Conservation (phyloP, 2,797 vertebrate genomes). For the Molossus alvarezi region DNA sequence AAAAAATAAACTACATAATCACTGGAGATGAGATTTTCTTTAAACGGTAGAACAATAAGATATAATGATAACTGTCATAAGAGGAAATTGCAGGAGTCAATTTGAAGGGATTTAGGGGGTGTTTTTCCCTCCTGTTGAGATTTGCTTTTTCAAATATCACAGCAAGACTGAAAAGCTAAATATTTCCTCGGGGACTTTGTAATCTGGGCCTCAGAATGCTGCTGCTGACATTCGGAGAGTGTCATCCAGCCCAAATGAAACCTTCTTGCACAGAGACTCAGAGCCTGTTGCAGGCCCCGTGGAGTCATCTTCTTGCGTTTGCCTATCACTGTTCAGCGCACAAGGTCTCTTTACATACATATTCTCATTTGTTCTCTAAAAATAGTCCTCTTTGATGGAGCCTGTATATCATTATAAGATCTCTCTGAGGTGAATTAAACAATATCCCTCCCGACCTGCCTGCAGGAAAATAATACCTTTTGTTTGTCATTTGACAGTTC, state of each 20-base stretch:
- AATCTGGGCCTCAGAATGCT: not conserved
- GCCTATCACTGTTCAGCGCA: not conserved
- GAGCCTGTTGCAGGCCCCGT: accelerated
- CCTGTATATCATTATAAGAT: not conserved
- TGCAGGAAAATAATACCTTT: slow-evolving; percentile 39
- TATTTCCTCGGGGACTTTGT: slow-evolving; percentile 15
- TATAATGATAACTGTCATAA: slow-evolving; percentile 70
- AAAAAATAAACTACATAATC: slow-evolving; percentile 75
- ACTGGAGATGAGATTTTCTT: slow-evolving; percentile 79
- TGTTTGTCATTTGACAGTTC: not conserved
- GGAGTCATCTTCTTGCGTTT: not conserved
- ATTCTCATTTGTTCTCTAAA: slow-evolving; percentile 1
- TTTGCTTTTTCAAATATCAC: slow-evolving; percentile 17
- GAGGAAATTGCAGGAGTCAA: slow-evolving; percentile 68
- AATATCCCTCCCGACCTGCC: not conserved
- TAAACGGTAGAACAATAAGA: slow-evolving; percentile 73
- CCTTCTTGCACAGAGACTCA: not conserved
- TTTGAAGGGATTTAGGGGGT: slow-evolving; percentile 50
- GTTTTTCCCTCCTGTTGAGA: not conserved
- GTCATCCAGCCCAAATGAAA: slow-evolving; percentile 61
- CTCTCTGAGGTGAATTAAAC: slow-evolving; percentile 20
- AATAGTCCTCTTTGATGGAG: not conserved
- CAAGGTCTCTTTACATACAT: not conserved
- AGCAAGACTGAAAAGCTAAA: slow-evolving; percentile 40
- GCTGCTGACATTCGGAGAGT: not conserved